Evolutionary conservation across 2,113 vertebrate genomes (phyloP).

Genomic region (Mohoua ochrocephala): DNA sequence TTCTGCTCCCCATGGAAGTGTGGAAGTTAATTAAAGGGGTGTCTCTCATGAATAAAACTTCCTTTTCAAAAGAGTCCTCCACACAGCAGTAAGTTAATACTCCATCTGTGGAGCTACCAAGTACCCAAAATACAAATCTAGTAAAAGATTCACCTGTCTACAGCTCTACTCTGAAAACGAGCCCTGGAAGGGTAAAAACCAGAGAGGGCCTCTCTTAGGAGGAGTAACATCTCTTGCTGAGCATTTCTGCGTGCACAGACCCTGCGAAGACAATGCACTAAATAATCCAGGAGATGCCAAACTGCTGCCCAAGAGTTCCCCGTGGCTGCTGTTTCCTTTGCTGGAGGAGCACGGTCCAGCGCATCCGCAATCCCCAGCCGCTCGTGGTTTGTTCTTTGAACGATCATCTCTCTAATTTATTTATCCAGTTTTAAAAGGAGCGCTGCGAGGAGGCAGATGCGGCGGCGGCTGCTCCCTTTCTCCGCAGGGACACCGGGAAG

Average conservation of each 20-base stretch:
- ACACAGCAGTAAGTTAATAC: neutral
- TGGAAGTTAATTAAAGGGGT: slow-evolving; percentile 41
- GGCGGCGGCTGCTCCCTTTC: neutral
- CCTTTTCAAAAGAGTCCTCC: neutral
- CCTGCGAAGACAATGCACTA: neutral
- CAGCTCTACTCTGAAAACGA: neutral
- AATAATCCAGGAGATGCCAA: neutral
- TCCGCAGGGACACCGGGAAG: neutral
- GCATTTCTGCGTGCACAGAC: neutral
- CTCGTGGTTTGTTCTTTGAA: neutral
- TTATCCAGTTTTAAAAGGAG: neutral
- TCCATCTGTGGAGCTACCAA: neutral
- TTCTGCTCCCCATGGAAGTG: neutral
- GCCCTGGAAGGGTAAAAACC: neutral
- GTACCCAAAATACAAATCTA: neutral
- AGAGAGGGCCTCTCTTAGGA: neutral
- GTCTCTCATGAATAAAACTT: neutral
- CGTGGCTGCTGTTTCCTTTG: neutral
- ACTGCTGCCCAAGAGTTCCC: neutral
- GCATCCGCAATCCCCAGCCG: neutral
- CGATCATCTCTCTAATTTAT: neutral
- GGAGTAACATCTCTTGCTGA: neutral
- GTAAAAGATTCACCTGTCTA: neutral
- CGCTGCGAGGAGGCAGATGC: neutral
- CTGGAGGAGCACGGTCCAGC: neutral